Percentiles rank a stretch among this genome's conserved stretches.
Conservation (phyloP, 2,113 vertebrate species). For the Helogale parvula region DNA sequence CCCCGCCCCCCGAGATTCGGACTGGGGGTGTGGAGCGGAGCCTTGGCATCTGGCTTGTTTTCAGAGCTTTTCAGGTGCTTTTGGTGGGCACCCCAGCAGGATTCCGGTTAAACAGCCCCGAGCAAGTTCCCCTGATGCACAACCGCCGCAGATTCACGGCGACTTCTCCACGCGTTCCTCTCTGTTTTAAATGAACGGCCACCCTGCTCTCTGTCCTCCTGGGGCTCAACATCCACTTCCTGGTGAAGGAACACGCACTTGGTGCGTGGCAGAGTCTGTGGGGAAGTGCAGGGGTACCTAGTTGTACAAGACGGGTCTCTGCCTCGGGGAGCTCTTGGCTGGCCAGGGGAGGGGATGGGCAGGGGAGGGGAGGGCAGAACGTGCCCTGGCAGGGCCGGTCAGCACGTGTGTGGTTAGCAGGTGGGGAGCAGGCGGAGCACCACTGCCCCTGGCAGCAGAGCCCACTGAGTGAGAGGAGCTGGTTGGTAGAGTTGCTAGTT, state of each 20-base stretch:
- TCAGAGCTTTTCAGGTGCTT: neutral
- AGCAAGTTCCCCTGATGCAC: neutral
- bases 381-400: neutral
- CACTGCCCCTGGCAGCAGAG: neutral
- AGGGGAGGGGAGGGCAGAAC: neutral
- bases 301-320: neutral
- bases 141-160: fast-evolving
- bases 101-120: neutral
- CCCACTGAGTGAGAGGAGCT: neutral
- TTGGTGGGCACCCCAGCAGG: neutral
- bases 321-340: neutral
- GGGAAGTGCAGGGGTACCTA: neutral
- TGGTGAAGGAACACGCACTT: neutral
- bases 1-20: neutral
- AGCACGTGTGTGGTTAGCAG: neutral
- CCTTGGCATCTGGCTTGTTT: too few species aligned
- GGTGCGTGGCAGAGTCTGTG: neutral
- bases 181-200: neutral
- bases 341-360: neutral
- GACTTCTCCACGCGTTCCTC: neutral
- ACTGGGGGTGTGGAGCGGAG: neutral
- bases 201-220: neutral
- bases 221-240: neutral
- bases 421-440: neutral
- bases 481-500: neutral